Evolutionary conservation across 2,113 vertebrate species (phyloP).

Genomic region (Pteropus alecto): DNA sequence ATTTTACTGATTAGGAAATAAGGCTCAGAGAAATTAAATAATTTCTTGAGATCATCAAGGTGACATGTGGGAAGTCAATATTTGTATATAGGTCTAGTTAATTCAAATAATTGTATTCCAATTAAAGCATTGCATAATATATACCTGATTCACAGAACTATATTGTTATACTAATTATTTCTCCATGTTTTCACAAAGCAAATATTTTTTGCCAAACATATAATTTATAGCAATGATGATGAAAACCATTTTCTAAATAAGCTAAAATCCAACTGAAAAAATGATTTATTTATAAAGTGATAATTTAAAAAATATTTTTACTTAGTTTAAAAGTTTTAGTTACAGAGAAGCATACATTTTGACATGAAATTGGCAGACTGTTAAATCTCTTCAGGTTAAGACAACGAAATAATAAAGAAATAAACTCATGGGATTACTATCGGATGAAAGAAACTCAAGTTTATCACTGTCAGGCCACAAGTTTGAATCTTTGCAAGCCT

Average conservation of each 20-base stretch:
- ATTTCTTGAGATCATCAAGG: not conserved
- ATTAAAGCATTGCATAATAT: not conserved
- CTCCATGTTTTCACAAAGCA: not conserved
- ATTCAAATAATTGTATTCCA: not conserved
- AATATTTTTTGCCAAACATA: not conserved
- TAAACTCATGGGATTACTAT: not conserved
- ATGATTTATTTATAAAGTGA: not conserved
- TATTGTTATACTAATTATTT: not conserved
- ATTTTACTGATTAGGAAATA: not conserved
- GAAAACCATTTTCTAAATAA: not conserved
- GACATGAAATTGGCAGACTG: not conserved
- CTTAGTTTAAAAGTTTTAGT: not conserved
- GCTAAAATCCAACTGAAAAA: not conserved
- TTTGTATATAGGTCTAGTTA: not conserved
- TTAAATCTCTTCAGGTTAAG: not conserved
- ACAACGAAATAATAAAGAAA: not conserved
- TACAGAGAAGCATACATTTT: not conserved
- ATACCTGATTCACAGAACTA: not conserved
- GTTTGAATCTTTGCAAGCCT: not conserved
- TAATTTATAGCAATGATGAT: not conserved
- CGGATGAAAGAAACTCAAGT: not conserved
- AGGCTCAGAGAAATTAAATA: not conserved
- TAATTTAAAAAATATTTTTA: not conserved
- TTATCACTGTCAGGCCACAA: not conserved
- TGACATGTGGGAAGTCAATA: not conserved